Base-by-base conservation (phyloP, 2,113 vertebrate genomes). In the Pycnonotus jocosus region DNA sequence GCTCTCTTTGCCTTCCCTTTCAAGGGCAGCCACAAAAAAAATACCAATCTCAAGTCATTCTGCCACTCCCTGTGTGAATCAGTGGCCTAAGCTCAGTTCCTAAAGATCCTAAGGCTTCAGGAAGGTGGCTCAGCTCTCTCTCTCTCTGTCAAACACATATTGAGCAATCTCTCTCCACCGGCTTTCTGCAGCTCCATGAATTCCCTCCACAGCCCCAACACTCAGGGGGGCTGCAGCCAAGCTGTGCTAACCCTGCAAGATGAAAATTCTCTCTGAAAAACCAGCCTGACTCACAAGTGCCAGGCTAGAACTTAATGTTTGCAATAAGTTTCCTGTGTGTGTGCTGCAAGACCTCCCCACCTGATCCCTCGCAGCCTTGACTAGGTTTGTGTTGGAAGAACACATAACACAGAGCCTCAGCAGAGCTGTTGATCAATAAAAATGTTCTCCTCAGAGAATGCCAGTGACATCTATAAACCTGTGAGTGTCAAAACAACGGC, bases 391-490 rank as follows among this genome's bases (percentile, higher is more conserved):
- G 88, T 85, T 86, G 73, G 91, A 81, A 73, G 92, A 96, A 92
- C 93, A 92, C 88, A 89, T 88, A 92, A 64, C 69, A 79, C 61
- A 18, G 42, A 74, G 92, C 68, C 97, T 96, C 97, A 38, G 95
- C 95, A 93, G 97, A 92, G 95, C 96, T 68, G 94, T 92, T 82
- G 95, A 97, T 97, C 97, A 96, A 96, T 96, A 96, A 96, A 96
- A 94, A 69, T 18, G 3, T 48, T 48, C 93, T 95, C 97, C 92
- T 95, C 42, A 1, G 97, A 97, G 98, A 87, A 58, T 19, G 60
- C 69, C 12, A n/a, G 86, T 50, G 96, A 97, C 97, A 97, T 97
- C 97, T 37, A 97, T 97, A 97, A 97, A 96, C 95, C 96, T 28
- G 50, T 11, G 80, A 81, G 92, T 94, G 96, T 96, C 97, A 96